Evolutionary conservation across 2,113 vertebrate genomes (phyloP).

Genomic region (Gnathonemus longibarbis): DNA sequence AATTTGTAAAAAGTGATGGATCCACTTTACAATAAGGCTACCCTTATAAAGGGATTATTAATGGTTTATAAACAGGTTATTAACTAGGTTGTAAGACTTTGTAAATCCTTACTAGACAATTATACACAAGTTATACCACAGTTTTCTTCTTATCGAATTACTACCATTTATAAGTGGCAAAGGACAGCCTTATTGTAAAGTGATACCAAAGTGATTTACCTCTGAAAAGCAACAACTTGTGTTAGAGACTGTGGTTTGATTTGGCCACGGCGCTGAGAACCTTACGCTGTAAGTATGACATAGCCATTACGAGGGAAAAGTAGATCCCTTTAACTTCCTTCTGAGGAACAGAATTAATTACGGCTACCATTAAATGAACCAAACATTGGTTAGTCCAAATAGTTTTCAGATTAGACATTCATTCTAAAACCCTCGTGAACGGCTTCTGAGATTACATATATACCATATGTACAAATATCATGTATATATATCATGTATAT

Average conservation of each 20-base stretch:
- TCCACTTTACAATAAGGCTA: too few relatives aligned
- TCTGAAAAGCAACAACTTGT: not conserved
- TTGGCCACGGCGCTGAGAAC: constrained; percentile 39
- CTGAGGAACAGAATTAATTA: constrained; percentile 34
- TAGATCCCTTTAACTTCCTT: constrained; percentile 11
- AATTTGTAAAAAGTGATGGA: not conserved
- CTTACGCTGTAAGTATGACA: constrained; percentile 61
- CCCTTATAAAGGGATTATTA: too few relatives aligned
- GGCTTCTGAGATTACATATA: not conserved
- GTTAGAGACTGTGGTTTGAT: not conserved
- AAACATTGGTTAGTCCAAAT: not conserved
- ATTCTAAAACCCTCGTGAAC: not conserved
- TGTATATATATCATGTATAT: not conserved
- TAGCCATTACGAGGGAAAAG: constrained; percentile 64
- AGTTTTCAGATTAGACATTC: constrained; percentile 11
- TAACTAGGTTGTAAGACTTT: too few relatives aligned
- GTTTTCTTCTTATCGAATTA: too few relatives aligned
- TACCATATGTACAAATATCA: not conserved
- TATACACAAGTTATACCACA: too few relatives aligned
- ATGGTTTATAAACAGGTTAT: too few relatives aligned
- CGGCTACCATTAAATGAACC: constrained; percentile 51
- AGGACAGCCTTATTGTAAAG: too few relatives aligned
- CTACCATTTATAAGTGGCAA: too few relatives aligned
- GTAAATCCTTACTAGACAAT: too few relatives aligned
- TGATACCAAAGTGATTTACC: too few relatives aligned